Base-by-base conservation (phyloP, 1,140 invertebrate genomes). In the Euborellia annulipes region DNA sequence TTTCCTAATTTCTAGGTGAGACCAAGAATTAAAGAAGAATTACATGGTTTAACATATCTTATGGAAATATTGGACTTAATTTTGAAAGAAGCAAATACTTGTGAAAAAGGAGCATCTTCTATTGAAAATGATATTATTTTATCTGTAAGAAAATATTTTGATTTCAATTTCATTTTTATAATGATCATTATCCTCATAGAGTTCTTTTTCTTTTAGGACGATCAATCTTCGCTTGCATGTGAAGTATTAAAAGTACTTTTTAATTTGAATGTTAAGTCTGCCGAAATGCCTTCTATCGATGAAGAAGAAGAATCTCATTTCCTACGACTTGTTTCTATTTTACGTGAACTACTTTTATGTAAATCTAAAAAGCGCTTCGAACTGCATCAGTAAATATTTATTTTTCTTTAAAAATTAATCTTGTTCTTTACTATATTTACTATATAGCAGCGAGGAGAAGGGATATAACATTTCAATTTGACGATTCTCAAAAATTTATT, bases 231-330 rank as follows among this genome's bases (percentile, higher is more conserved):
- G 43, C 65, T 91, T 34, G 65, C 73, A 19, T 83, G 77, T 63
- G 89, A 95, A 67, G 76, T 88, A 51, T 69, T 94, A 6, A 94
- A 94, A 67, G 76, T 82, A 11, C 68, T 94, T 46, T 96, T 93
- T 59, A 95, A 93, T 62, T 62, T 95, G 43, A 79, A 75, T n/a
- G 69, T 79, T 17, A 66, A 47, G 63, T 66, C 36, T 67, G 71
- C 45, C 2, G 38, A 45, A 30, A 38, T 3, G 2, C 3, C 36
- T 16, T 60, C 66, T 6, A 60, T 66, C 21, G 54, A 60, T 14
- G 67, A 69, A 47, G 70, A 56, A 48, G 51, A 82, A 55, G 73
- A 84, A 53, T 73, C 76, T 1, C 78, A 79, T 58, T 80, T 78
- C 55, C 64, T 79, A 52, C 70, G 79, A 48, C 59, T 93, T 38